phyloP scores from a whole-genome alignment of 2,888 invertebrate species.

The Phengaris alcon region DNA sequence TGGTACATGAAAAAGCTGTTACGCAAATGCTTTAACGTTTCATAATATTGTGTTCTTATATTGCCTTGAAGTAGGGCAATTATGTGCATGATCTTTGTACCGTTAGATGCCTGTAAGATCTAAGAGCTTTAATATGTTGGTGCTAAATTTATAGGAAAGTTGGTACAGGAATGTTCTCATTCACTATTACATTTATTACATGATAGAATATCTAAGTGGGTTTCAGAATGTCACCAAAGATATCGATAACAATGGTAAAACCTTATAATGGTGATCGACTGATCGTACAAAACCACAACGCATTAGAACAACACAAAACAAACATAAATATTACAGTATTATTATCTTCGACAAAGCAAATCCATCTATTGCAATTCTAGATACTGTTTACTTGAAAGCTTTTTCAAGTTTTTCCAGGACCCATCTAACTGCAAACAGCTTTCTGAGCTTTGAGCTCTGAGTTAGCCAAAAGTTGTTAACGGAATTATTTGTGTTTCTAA shows the following conservation, averaged over 20 bases:
- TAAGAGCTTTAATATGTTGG: conserved; percentile 6
- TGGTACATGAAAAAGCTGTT: conserved; percentile 16
- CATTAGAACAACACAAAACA: not conserved
- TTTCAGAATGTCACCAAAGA: not conserved
- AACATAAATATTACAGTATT: not conserved
- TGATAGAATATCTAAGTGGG: not conserved
- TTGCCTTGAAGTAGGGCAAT: not conserved
- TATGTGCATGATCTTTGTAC: not conserved
- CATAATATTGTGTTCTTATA: not conserved
- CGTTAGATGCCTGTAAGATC: not conserved
- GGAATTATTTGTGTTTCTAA: conserved; percentile 23
- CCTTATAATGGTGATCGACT: not conserved
- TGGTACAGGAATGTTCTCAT: too few relatives aligned
- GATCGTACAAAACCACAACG: not conserved
- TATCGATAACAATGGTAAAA: not conserved
- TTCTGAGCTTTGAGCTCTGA: conserved; percentile 15
- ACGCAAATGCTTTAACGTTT: not conserved
- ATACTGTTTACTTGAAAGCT: conserved; percentile 3
- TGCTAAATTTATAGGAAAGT: not conserved
- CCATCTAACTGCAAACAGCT: conserved; percentile 9
- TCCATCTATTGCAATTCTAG: not conserved
- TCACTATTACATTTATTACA: not conserved
- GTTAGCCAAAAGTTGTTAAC: conserved; percentile 12
- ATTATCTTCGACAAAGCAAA: not conserved
- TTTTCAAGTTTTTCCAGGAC: conserved; percentile 7